Percentiles rank a stretch among this genome's conserved stretches.
phyloP scores from a whole-genome alignment of 2,113 vertebrate species.

The Scortum barcoo region DNA sequence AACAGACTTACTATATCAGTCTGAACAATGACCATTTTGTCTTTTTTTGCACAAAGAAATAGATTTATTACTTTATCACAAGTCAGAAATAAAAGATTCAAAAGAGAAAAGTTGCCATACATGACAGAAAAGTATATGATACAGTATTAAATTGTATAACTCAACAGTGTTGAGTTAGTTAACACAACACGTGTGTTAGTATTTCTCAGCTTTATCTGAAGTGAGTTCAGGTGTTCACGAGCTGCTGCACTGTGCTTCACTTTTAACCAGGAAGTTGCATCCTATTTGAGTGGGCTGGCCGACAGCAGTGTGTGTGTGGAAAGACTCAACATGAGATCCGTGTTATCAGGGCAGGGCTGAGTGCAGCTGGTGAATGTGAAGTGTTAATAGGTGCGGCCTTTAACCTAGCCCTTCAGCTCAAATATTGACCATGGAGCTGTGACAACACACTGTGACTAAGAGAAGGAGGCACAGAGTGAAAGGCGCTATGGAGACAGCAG shows the following conservation, averaged over 20 bases:
- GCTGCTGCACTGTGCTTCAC: background rate
- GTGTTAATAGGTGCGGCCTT: constrained; percentile 67
- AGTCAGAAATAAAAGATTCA: background rate
- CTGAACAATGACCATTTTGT: background rate
- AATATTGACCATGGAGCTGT: constrained; percentile 82
- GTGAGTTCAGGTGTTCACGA: background rate
- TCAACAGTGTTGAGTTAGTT: background rate
- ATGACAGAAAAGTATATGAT: background rate
- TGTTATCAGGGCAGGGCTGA: constrained; percentile 77
- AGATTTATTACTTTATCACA: too few relatives aligned
- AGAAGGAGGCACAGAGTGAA: background rate
- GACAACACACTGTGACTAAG: constrained; percentile 42
- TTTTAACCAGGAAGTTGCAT: constrained; percentile 43
- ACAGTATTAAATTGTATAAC: background rate
- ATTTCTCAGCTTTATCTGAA: constrained; percentile 32
- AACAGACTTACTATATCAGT: too few relatives aligned
- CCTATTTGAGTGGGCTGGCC: constrained; percentile 20
- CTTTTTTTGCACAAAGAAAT: background rate
- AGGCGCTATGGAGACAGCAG: too few relatives aligned
- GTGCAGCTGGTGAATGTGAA: constrained; percentile 65
- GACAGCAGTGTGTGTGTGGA: background rate
- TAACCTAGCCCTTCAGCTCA: constrained; percentile 65
- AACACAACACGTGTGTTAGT: background rate
- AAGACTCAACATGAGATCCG: constrained; percentile 68
- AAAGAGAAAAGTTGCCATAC: background rate